phyloP scores from a whole-genome alignment of 2,113 vertebrate genomes.

The Rallus limicola region DNA sequence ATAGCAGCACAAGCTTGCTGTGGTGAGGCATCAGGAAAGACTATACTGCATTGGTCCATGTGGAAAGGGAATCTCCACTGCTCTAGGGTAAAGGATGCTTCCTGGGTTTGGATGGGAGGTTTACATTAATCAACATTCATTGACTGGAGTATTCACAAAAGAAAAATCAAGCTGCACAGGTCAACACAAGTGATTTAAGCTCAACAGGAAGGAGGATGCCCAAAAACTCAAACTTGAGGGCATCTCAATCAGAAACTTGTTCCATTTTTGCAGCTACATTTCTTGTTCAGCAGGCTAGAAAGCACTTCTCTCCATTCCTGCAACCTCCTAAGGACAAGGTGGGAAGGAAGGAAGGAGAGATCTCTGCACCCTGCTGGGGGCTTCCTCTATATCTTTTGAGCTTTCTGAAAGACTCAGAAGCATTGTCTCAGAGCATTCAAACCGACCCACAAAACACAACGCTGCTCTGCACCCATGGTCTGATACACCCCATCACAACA shows the following conservation, averaged over 20 bases:
- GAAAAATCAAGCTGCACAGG: not conserved
- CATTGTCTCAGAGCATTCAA: not conserved
- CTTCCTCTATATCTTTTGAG: not conserved
- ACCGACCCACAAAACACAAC: not conserved
- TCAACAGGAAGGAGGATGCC: not conserved
- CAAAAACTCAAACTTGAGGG: not conserved
- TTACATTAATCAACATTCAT: not conserved
- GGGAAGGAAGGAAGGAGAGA: slow-evolving; percentile 42
- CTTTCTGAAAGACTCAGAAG: not conserved
- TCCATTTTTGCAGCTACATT: not conserved
- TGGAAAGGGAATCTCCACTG: not conserved
- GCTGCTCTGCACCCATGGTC: fast-evolving
- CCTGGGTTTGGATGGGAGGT: not conserved
- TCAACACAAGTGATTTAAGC: not conserved
- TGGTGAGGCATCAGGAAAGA: not conserved
- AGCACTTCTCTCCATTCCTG: not conserved
- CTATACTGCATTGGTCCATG: not conserved
- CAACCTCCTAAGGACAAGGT: not conserved
- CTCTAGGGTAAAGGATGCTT: not conserved
- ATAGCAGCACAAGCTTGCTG: not conserved
- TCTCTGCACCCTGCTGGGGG: not conserved
- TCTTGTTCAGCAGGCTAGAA: not conserved
- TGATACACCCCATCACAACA: not conserved
- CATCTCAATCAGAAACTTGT: not conserved
- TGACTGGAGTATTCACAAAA: not conserved